These are phyloP conservation scores for Porites australiensis DNA, from an alignment of 64 coral and sea anemone species.

Conservation along the genomic window DNA sequence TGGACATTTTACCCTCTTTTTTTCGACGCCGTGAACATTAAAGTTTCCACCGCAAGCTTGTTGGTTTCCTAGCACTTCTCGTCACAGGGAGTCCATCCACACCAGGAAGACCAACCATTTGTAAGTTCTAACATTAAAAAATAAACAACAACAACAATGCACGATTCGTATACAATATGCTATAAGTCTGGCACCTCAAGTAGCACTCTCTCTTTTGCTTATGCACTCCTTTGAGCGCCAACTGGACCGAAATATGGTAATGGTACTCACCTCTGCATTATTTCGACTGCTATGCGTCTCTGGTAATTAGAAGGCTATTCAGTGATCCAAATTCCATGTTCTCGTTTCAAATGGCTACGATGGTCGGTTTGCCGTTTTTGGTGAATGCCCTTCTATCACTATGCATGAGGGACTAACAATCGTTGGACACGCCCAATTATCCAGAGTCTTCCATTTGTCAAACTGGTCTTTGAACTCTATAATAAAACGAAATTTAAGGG, in stretches of 20 bases:
- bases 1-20: conserved; percentile 5
- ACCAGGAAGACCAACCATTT: conserved; percentile 75
- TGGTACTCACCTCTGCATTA: conserved; percentile 78
- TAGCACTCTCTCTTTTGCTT: too few species aligned
- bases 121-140: too few species aligned
- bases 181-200: too few species aligned
- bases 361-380: conserved; percentile 71
- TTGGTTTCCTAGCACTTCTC: conserved; percentile 29
- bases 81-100: conserved; percentile 69
- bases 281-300: conserved; percentile 71
- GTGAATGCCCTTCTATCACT: conserved; percentile 58
- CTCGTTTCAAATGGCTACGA: conserved; percentile 69
- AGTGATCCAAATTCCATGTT: conserved; percentile 54
- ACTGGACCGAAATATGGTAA: too few species aligned
- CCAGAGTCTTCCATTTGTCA: conserved; percentile 73
- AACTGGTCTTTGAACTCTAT: conserved; percentile 68
- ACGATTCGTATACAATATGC: too few species aligned
- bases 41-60: conserved; percentile 46
- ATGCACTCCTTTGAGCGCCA: too few species aligned
- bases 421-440: conserved; percentile 77
- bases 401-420: conserved; percentile 88
- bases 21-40: conserved; percentile 67
- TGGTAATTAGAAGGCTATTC: background rate
- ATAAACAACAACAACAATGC: too few species aligned
- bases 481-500: background rate